Base-by-base conservation (phyloP, 2,113 vertebrate species). In the Mastomys natalensis region DNA sequence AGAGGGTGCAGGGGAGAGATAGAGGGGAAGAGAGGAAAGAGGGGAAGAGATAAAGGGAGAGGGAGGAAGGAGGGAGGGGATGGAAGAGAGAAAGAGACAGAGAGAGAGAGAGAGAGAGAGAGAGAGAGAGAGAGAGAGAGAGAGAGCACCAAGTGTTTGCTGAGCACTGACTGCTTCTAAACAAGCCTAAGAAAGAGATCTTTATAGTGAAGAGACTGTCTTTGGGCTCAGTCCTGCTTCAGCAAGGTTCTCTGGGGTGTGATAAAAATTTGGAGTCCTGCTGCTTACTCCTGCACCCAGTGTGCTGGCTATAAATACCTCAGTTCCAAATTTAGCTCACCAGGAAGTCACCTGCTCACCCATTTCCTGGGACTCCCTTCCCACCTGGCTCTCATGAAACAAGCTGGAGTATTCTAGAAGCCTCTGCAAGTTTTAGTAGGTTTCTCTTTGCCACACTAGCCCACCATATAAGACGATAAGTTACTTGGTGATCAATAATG, bases 221-320 rank as follows among this genome's bases (percentile, higher is more conserved):
- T 15, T 13, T 90, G 53, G 11, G 60, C 29, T 45, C 2, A 13
- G 68, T 11, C 1, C 64, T 73, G 34, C 70, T 96, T 70, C 15
- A 72, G n/a, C 60, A 51, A 24, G 45, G 0, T 84, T n/a, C 58
- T 17, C 51, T 12, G 2, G 29, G 22, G 31, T 93, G 62, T 60
- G 58, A 31, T 82, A 60, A 85, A 80, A 95, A 31, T 26, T 9
- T n/a, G 81, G 77, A 60, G 2, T 17, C 3, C 0, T 1, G 2
- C 40, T 51, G 48, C 68, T 9, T 2, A 0, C 0, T n/a, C 29
- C 58, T 48, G 74, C 0, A 7, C 4, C 31, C 3, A 37, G 10
- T 62, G 10, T 6, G 29, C 19, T 60, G 90, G 5, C 40, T 22
- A 15, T 1, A 87, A 37, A 68, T 16, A 55, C 58, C 26, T 21